Evolutionary conservation across 2,888 invertebrate genomes (phyloP).

Genomic region (Drosophila flavopinicola): DNA sequence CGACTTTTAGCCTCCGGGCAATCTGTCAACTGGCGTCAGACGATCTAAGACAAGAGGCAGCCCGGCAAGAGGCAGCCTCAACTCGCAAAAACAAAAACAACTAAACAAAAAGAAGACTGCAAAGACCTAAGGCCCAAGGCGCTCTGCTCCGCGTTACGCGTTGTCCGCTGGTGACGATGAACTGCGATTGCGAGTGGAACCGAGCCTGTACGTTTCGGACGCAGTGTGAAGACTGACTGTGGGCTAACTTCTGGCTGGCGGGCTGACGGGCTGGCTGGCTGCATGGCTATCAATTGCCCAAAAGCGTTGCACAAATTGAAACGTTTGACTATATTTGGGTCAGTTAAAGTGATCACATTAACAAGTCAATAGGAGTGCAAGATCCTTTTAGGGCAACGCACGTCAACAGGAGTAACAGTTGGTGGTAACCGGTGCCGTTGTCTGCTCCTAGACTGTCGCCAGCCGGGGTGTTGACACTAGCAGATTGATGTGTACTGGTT

Average conservation of each 20-base stretch:
- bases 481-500: constrained; percentile 78
- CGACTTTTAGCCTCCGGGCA: constrained; percentile 71
- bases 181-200: constrained; percentile 44
- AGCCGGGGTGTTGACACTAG: constrained; percentile 70
- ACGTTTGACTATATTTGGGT: constrained; percentile 83
- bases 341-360: constrained; percentile 83
- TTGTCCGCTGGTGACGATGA: constrained; percentile 72
- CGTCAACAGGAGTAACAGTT: constrained; percentile 69
- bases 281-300: constrained; percentile 78
- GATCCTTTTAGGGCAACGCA: constrained; percentile 82
- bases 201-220: constrained; percentile 11
- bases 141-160: constrained; percentile 75
- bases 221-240: constrained; percentile 33
- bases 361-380: constrained; percentile 82
- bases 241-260: constrained; percentile 61
- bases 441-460: constrained; percentile 41
- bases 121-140: constrained; percentile 58
- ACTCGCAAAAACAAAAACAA: constrained; percentile 31
- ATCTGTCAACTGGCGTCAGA: constrained; percentile 75
- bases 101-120: constrained; percentile 47
- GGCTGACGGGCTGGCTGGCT: constrained; percentile 35
- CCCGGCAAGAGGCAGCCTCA: constrained; percentile 25
- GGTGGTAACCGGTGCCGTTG: constrained; percentile 60
- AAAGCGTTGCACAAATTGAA: constrained; percentile 82
- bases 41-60: constrained; percentile 66